phyloP scores from a whole-genome alignment of 2,113 vertebrate genomes.

The Rhinoptilus africanus region DNA sequence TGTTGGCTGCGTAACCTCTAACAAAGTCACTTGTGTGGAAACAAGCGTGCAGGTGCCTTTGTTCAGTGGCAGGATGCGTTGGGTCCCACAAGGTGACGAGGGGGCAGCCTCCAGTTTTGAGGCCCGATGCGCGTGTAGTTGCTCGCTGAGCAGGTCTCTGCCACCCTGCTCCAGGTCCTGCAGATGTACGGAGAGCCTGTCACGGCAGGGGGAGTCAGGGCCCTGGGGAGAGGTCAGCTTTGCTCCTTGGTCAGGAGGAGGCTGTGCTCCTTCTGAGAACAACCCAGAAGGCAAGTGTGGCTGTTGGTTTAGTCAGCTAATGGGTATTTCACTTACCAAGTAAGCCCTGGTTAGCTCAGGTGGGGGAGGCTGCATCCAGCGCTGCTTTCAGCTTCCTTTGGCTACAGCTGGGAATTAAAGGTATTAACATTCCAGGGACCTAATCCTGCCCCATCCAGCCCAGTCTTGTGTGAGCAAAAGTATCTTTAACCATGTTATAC shows the following conservation, averaged over 20 bases:
- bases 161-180: background rate
- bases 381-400: background rate
- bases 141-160: background rate
- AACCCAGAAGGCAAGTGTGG: rapidly evolving
- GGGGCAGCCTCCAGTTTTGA: background rate
- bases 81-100: rapidly evolving
- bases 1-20: background rate
- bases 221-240: background rate
- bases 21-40: background rate
- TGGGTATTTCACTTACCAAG: background rate
- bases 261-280: background rate
- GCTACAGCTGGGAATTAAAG: background rate
- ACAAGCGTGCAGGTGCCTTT: background rate
- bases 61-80: rapidly evolving
- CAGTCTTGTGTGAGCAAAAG: background rate
- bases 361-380: background rate
- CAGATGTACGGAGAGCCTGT: rapidly evolving
- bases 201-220: rapidly evolving
- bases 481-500: background rate
- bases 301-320: background rate
- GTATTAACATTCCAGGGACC: conserved; percentile 39
- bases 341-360: background rate
- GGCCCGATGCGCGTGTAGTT: rapidly evolving
- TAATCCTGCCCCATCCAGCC: background rate
- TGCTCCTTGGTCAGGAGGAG: background rate